Evolutionary conservation across 2,113 vertebrate genomes (phyloP).

Genomic region (Cyrtonyx montezumae): DNA sequence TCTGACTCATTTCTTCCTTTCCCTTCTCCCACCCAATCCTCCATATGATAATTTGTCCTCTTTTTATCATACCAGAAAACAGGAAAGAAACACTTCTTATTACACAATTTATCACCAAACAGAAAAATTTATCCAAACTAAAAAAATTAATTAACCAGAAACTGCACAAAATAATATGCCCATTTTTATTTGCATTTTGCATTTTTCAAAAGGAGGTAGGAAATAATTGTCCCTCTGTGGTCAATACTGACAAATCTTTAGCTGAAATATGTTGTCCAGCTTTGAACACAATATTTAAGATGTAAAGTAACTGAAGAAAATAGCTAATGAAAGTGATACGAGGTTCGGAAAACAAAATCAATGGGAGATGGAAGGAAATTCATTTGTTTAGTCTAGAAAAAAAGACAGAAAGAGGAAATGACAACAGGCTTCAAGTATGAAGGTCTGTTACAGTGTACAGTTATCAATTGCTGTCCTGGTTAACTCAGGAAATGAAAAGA

Average conservation of each 20-base stretch:
- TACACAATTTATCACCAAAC: not conserved
- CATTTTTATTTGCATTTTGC: not conserved
- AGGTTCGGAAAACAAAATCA: not conserved
- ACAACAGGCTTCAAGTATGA: not conserved
- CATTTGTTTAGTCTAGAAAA: not conserved
- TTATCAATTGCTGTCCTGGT: not conserved
- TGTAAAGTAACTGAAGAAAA: not conserved
- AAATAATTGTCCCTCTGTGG: not conserved
- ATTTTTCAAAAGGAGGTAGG: not conserved
- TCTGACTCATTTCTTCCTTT: not conserved
- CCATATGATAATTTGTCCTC: not conserved
- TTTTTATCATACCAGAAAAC: not conserved
- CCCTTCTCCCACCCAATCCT: not conserved
- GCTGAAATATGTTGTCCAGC: not conserved
- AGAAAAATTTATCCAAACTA: not conserved
- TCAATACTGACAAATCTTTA: not conserved
- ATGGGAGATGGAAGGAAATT: not conserved
- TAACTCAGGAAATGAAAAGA: not conserved
- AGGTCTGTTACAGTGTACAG: not conserved
- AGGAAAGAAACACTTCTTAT: not conserved
- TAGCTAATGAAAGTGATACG: not conserved
- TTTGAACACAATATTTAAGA: not conserved
- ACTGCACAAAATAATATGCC: not conserved
- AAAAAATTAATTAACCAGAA: not conserved
- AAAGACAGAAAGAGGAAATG: not conserved